Evolutionary conservation across 2,797 vertebrate genomes (phyloP).

Genomic region (Rhinella marina): DNA sequence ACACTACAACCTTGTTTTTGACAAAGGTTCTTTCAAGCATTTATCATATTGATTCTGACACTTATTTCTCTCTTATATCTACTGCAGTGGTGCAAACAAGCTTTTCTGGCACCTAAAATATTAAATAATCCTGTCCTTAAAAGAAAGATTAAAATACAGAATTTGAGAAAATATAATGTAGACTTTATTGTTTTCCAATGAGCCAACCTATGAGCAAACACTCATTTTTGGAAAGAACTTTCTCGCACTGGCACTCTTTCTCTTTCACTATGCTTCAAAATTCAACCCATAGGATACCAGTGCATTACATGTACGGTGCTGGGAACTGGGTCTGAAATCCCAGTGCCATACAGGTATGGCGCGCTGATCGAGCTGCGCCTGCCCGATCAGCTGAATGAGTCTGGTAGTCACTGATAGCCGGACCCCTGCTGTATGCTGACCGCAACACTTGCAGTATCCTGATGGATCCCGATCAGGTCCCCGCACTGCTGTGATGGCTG

Average conservation of each 20-base stretch:
- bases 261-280: not conserved
- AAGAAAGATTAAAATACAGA: constrained; percentile 2
- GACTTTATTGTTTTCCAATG: not conserved
- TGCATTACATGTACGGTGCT: too few relatives aligned
- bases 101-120: not conserved
- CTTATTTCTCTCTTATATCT: not conserved
- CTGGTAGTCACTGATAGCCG: too few relatives aligned
- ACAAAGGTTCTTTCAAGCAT: constrained; percentile 14
- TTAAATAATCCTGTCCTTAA: constrained; percentile 6
- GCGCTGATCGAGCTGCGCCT: too few relatives aligned
- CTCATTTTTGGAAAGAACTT: not conserved
- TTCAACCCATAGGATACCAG: not conserved
- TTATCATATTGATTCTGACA: constrained; percentile 23
- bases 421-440: too few relatives aligned
- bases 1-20: not conserved
- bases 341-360: too few relatives aligned
- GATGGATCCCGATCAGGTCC: too few relatives aligned
- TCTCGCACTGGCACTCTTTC: not conserved
- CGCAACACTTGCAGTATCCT: too few relatives aligned
- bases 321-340: too few relatives aligned
- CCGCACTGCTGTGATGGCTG: too few relatives aligned
- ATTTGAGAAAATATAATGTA: not conserved
- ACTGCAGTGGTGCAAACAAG: not conserved
- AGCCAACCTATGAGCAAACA: not conserved
- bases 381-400: too few relatives aligned